phyloP scores from a whole-genome alignment of 2,888 invertebrate genomes.

The Scaptomyza polygonia region DNA sequence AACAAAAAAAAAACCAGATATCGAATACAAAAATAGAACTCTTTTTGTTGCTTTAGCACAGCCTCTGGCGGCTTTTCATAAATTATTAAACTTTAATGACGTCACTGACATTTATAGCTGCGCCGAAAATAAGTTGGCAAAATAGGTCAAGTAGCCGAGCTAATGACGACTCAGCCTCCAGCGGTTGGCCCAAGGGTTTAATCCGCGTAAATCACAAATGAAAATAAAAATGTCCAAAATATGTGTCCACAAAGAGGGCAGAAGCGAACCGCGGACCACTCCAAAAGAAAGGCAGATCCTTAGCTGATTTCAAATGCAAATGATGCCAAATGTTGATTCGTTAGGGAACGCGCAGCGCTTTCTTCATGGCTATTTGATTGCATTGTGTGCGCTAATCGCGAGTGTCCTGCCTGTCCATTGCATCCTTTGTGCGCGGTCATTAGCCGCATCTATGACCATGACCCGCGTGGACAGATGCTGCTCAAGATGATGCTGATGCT shows the following conservation, averaged over 20 bases:
- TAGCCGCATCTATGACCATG: slow-evolving; percentile 74
- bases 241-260: slow-evolving; percentile 73
- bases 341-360: slow-evolving; percentile 30
- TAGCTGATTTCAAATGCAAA: slow-evolving; percentile 78
- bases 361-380: slow-evolving; percentile 71
- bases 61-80: slow-evolving; percentile 59
- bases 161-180: slow-evolving; percentile 63
- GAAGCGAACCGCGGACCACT: slow-evolving; percentile 37
- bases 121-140: slow-evolving; percentile 64
- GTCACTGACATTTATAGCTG: slow-evolving; percentile 75
- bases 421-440: slow-evolving; percentile 68
- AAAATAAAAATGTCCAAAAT: slow-evolving; percentile 77
- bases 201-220: slow-evolving; percentile 78
- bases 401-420: slow-evolving; percentile 62
- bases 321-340: slow-evolving; percentile 21
- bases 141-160: slow-evolving; percentile 73
- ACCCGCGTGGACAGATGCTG: slow-evolving; percentile 49
- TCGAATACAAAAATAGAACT: slow-evolving; percentile 20
- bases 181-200: slow-evolving; percentile 43
- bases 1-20: background rate
- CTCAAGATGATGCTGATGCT: slow-evolving; percentile 53
- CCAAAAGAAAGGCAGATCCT: slow-evolving; percentile 28
- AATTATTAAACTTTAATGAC: slow-evolving; percentile 75
- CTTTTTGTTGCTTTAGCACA: background rate
- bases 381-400: slow-evolving; percentile 71